Conservation (phyloP, 2,113 vertebrate species). For the Nycticorax nycticorax region DNA sequence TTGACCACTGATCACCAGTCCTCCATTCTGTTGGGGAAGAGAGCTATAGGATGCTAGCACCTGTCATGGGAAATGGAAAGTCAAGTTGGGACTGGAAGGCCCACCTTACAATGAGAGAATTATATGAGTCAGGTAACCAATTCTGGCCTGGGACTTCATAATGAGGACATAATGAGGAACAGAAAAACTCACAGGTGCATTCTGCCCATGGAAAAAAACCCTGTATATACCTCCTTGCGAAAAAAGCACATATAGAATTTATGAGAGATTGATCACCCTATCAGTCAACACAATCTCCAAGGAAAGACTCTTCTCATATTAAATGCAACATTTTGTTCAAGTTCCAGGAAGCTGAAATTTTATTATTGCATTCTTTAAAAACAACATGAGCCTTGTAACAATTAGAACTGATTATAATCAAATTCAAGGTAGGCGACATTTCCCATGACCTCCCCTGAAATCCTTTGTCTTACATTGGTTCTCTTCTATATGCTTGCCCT, state of each 20-base stretch:
- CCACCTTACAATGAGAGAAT: neutral
- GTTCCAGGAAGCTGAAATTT: neutral
- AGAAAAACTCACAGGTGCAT: neutral
- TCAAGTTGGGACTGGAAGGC: neutral
- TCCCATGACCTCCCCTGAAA: slow-evolving; percentile 27
- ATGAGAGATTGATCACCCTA: neutral
- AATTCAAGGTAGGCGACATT: slow-evolving; percentile 24
- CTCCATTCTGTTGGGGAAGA: neutral
- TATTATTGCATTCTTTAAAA: slow-evolving; percentile 10
- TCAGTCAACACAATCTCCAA: neutral
- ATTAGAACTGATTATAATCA: slow-evolving; percentile 39
- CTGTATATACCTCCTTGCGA: neutral
- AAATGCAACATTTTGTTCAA: neutral
- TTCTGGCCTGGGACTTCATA: neutral
- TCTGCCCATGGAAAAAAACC: neutral
- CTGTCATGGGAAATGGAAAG: neutral
- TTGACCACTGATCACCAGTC: neutral
- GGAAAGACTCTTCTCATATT: neutral
- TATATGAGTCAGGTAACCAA: neutral
- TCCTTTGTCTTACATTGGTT: neutral
- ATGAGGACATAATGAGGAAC: neutral
- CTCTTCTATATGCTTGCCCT: neutral
- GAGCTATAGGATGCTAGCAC: neutral
- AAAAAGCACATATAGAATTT: neutral
- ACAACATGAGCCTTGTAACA: neutral